Conservation (phyloP, 2,113 vertebrate species). For the Uropsilus gracilis region DNA sequence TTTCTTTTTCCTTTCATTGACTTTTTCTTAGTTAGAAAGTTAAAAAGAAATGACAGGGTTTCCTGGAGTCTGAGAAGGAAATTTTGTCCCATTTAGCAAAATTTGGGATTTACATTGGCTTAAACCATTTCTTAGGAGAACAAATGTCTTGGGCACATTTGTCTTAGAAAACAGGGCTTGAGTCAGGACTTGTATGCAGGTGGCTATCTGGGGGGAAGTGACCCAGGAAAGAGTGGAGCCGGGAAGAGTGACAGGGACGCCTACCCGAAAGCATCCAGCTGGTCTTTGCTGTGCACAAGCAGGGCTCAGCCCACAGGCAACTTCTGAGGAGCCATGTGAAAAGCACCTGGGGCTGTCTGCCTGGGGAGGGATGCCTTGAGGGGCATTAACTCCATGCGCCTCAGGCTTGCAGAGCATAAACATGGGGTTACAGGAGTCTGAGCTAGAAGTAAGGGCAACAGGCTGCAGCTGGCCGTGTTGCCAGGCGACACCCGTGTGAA, state of each 20-base stretch:
- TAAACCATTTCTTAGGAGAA: background rate
- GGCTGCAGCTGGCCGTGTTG: background rate
- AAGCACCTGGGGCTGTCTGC: background rate
- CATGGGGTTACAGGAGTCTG: background rate
- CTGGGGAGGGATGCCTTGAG: fast-evolving
- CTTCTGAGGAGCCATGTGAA: background rate
- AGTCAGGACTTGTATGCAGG: background rate
- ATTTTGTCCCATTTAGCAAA: background rate
- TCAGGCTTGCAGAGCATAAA: background rate
- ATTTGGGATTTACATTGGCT: background rate
- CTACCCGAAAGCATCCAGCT: background rate
- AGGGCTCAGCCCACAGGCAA: background rate
- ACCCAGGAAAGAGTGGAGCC: background rate
- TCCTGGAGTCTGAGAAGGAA: background rate
- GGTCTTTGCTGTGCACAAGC: background rate
- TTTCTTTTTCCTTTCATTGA: background rate
- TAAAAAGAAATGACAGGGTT: background rate
- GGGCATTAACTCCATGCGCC: background rate
- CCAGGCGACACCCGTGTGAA: background rate
- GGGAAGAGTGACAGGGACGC: background rate
- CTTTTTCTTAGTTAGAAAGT: background rate
- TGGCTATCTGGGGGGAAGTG: background rate
- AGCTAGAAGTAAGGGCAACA: background rate
- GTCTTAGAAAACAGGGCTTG: background rate
- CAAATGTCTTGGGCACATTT: background rate